Conservation (phyloP, 2,113 vertebrate species). For the Gnathonemus longibarbis region DNA sequence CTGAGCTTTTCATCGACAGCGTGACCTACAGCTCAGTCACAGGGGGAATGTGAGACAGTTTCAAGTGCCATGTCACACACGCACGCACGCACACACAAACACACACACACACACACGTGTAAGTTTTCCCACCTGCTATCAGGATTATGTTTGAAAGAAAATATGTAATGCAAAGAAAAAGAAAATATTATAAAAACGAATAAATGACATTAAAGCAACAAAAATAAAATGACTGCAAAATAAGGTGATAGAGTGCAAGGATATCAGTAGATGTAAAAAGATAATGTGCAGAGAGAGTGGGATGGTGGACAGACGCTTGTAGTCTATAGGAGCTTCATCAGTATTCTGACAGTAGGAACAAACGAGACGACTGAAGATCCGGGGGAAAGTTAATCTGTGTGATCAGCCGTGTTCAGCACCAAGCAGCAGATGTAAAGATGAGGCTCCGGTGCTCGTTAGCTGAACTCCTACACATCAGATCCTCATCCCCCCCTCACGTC, state of each 20-base stretch:
- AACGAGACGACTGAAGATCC: not conserved
- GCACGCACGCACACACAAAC: not conserved
- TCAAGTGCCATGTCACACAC: not conserved
- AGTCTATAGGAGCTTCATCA: not conserved
- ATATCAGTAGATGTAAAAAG: not conserved
- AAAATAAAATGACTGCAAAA: not conserved
- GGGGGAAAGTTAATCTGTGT: not conserved
- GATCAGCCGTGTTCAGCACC: not conserved
- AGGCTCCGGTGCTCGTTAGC: not conserved
- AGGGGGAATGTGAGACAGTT: not conserved
- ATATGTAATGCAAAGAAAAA: not conserved
- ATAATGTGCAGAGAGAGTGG: not conserved
- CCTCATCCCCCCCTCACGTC: not conserved
- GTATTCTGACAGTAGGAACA: not conserved
- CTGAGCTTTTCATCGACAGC: not conserved
- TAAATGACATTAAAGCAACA: not conserved
- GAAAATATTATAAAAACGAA: not conserved
- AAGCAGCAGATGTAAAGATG: not conserved
- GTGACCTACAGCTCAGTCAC: not conserved
- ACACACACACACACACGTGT: not conserved
- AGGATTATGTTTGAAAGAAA: not conserved
- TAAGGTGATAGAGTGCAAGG: not conserved
- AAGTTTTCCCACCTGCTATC: not conserved
- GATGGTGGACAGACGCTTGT: not conserved
- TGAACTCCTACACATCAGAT: not conserved